Evolutionary conservation across 2,888 invertebrate genomes (phyloP), one percentile per base, ranked within the genome.

Genomic region (Euproctis similis): DNA sequence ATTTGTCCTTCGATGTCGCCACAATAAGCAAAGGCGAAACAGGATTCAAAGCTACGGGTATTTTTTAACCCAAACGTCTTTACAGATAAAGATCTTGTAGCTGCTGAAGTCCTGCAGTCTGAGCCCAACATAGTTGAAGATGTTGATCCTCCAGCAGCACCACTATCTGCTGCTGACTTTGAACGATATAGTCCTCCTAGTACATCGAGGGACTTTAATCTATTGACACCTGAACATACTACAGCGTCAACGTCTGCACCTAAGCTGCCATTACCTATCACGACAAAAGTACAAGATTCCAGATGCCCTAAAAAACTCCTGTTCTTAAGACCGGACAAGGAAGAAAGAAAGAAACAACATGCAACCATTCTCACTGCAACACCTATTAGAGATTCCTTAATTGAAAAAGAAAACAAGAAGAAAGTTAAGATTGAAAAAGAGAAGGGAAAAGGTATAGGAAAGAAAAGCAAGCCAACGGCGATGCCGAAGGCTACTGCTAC

Each of bases 21-120:
- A 8, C 10, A 4, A 20, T 20, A n/a, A 20, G 9, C 20, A 20
- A 9, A 9, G 55, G 39, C 28, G 55, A 50, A 43, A 39, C 59
- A 12, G 59, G 58, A 10, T 58, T 63, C 41, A 45, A 41, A 39
- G 29, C 54, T 32, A 48, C 57, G 27, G 59, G 59, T 23, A 62
- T 59, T 33, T 47, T 46, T 43, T 56, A 53, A 61, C 37, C 54
- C 47, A 3, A 28, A 16, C 12, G 28, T 28, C 8, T 20, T 20
- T 14, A 1, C 28, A 13, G 22, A 28, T 20, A 12, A 20, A 16
- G 28, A 20, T 4, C 17, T 26, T 26, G 1, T 26, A 9, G 12
- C 26, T 9, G 26, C 26, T 26, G 26, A 26, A 26, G 26, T 26
- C 26, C 26, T 26, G n/a, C 18, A 26, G n/a, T 26, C 14, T 6